Evolutionary conservation across 64 coral and sea anemone genomes (phyloP), one percentile per base, ranked within the genome.

Genomic region (Porites lutea): DNA sequence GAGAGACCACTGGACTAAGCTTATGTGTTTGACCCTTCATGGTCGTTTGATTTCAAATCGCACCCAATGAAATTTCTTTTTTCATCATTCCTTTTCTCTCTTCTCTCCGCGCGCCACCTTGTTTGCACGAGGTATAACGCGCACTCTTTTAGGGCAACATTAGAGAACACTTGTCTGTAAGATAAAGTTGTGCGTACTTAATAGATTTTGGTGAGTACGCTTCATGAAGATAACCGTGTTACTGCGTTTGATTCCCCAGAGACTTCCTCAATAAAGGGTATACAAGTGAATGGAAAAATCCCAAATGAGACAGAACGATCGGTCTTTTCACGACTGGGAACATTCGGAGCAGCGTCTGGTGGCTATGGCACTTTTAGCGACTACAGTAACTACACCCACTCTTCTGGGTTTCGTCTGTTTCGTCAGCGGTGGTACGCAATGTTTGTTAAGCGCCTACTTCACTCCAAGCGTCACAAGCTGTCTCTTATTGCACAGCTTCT

Each of bases 401-500:
- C 91, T 49, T 88, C 87, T 0, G 90, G 95, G 1, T 63, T 94
- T 2, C 55, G 20, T 1, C 73, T 99, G 50, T 59, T 49, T 27
- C 75, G 87, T 15, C 97, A 99, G 65, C 97, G 97, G 52, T 99
- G 97, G 97, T 82, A 75, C 68, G 97, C 97, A 14, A 99, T 99
- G 97, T 99, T 99, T 79, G 54, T 91, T 9, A 99, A 99, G 37
- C 83, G 90, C 2, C 22, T 96, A 2, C 74, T 99, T 46, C 94
- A 99, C 71, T 96, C 97, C 44, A 95, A 91, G 12, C 75, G 97
- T 4, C 88, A 99, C 78, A 96, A 96, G 54, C 82, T 86, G 48
- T 85, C 97, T 0, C 78, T 99, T 66, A n/a, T 99, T 4, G 88
- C 89, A 3, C 97, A 99, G 48, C 88, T 99, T 23, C 62, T 96